These are phyloP conservation scores for Xyrauchen texanus DNA, from an alignment of 2,113 vertebrate genomes.

Conservation along the genomic window DNA sequence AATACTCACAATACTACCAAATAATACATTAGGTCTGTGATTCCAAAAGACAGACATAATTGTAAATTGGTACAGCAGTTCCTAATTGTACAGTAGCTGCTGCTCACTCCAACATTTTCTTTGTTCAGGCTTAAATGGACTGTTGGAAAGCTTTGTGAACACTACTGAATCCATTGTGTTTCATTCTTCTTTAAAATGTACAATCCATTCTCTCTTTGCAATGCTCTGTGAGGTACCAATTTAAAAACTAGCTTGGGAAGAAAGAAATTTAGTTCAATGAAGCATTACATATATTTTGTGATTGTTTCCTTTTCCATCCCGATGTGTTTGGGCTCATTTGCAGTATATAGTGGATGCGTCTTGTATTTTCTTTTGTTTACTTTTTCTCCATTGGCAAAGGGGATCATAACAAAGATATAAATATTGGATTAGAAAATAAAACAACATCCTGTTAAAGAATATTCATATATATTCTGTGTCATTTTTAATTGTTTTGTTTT, in stretches of 20 bases:
- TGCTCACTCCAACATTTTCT: not conserved
- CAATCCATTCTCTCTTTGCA: not conserved
- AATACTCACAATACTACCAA: no score
- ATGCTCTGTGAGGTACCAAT: not conserved
- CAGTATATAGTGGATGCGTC: no score
- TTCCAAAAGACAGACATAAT: not conserved
- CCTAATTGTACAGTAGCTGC: not conserved
- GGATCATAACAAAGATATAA: no score
- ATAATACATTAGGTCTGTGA: not conserved
- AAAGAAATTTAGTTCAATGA: not conserved
- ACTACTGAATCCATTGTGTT: not conserved
- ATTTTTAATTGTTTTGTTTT: no score
- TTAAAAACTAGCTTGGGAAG: not conserved
- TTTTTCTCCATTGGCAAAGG: no score
- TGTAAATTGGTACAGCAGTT: not conserved
- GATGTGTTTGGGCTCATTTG: no score
- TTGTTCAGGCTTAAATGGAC: conserved; percentile 6
- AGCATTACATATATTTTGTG: not conserved
- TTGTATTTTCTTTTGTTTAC: no score
- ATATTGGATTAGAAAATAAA: no score
- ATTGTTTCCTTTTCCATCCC: no score
- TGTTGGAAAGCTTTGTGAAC: not conserved
- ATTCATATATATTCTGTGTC: no score
- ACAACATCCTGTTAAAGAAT: no score
- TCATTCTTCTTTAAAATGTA: not conserved